Conservation (phyloP, 2,113 vertebrate species). For the Mobula hypostoma region DNA sequence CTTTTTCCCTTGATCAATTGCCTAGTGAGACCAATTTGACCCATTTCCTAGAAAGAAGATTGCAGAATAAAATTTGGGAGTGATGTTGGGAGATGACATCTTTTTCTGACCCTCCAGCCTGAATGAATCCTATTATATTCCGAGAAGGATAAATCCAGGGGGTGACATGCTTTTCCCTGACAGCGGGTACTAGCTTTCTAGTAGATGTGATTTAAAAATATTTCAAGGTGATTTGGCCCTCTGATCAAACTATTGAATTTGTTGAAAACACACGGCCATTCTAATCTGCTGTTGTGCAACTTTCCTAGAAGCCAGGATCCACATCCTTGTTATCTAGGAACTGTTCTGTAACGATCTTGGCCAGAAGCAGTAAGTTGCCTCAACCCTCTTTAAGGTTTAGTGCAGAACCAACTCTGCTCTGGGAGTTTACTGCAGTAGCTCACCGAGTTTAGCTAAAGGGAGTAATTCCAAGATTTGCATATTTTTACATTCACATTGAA, state of each 20-base stretch:
- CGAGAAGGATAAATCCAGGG: background rate
- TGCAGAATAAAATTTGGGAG: background rate
- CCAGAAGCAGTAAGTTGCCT: conserved; percentile 1
- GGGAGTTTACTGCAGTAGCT: background rate
- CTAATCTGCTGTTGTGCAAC: background rate
- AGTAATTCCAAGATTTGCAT: background rate
- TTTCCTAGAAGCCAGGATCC: background rate
- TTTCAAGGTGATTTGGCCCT: background rate
- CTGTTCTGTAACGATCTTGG: background rate
- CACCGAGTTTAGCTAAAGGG: background rate
- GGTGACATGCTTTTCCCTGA: background rate
- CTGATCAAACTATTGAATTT: background rate
- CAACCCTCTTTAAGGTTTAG: background rate
- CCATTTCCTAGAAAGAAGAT: background rate
- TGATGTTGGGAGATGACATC: background rate
- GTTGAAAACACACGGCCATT: background rate
- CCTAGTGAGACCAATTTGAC: background rate
- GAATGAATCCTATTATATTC: background rate
- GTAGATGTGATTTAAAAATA: background rate
- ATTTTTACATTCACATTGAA: background rate
- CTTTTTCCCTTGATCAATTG: too few species aligned
- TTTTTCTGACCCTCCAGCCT: background rate
- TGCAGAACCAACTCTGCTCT: background rate
- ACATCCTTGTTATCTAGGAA: background rate
- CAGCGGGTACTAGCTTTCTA: background rate